Evolutionary conservation across 2,797 vertebrate species (phyloP).

Genomic region (Pelodytes ibericus): DNA sequence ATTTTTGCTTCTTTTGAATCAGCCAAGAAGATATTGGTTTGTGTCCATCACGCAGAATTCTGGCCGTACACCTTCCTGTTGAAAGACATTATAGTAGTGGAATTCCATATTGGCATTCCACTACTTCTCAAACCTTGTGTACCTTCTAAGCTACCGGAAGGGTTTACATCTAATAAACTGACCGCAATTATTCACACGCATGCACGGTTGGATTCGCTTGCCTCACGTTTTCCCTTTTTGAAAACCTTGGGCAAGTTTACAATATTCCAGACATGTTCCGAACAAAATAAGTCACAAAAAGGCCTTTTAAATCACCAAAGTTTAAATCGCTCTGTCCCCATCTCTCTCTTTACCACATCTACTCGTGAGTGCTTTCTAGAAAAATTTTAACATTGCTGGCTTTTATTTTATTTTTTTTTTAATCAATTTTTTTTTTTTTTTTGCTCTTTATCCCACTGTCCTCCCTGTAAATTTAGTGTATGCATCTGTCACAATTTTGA

Average conservation of each 20-base stretch:
- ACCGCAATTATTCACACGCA: conserved; percentile 51
- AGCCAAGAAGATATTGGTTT: conserved; percentile 59
- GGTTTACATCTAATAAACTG: conserved; percentile 60
- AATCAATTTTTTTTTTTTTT: conserved; percentile 8
- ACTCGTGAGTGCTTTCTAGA: conserved; percentile 65
- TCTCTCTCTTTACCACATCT: conserved; percentile 68
- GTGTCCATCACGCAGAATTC: conserved; percentile 65
- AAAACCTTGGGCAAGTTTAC: conserved; percentile 50
- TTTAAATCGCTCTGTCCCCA: conserved; percentile 63
- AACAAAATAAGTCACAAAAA: conserved; percentile 60
- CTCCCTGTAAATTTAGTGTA: conserved; percentile 59
- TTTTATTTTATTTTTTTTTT: conserved; percentile 29
- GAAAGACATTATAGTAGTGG: conserved; percentile 60
- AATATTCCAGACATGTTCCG: conserved; percentile 56
- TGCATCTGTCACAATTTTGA: conserved; percentile 59
- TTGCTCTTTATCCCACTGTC: conserved; percentile 15
- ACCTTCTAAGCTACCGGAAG: conserved; percentile 57
- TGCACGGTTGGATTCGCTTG: conserved; percentile 57
- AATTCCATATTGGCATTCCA: conserved; percentile 76
- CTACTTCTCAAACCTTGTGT: conserved; percentile 62
- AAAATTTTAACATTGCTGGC: conserved; percentile 68
- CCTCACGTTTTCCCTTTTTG: conserved; percentile 59
- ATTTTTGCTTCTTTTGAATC: conserved; percentile 66
- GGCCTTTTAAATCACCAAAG: conserved; percentile 72
- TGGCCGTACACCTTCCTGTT: conserved; percentile 72